These are phyloP conservation scores for Typhlomys cinereus DNA, from an alignment of 2,113 vertebrate species.

Conservation along the genomic window DNA sequence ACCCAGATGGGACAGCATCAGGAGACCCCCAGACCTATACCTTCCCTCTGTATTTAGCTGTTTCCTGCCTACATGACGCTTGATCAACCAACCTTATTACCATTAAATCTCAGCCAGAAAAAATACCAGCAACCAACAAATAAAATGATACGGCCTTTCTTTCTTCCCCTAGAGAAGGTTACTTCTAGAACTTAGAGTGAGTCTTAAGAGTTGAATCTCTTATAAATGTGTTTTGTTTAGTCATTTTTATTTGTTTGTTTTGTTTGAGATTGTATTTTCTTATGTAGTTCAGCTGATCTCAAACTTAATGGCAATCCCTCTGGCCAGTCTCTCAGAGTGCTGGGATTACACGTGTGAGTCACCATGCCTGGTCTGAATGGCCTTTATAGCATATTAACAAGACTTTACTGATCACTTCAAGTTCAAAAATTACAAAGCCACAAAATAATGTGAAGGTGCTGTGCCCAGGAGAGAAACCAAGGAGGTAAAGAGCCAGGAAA, in stretches of 20 bases:
- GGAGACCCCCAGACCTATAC: neutral
- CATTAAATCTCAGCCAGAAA: neutral
- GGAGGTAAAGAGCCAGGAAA: neutral
- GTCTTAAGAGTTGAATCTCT: neutral
- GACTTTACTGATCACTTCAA: neutral
- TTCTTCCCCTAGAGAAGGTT: neutral
- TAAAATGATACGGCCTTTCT: neutral
- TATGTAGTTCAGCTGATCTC: neutral
- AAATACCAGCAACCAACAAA: neutral
- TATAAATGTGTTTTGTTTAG: neutral
- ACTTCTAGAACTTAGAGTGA: constrained; percentile 29
- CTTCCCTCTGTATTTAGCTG: neutral
- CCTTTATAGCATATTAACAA: neutral
- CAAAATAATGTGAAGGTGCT: neutral
- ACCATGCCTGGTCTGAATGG: neutral
- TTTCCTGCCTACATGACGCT: neutral
- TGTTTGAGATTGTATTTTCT: neutral
- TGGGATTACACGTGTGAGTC: neutral
- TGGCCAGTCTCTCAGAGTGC: neutral
- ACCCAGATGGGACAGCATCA: neutral
- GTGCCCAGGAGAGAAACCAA: constrained; percentile 22
- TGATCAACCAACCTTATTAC: neutral
- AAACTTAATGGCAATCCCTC: neutral
- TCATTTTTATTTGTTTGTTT: neutral
- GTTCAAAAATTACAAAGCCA: neutral